Evolutionary conservation across 2,888 invertebrate genomes (phyloP).

Genomic region (Nysson spinosus): DNA sequence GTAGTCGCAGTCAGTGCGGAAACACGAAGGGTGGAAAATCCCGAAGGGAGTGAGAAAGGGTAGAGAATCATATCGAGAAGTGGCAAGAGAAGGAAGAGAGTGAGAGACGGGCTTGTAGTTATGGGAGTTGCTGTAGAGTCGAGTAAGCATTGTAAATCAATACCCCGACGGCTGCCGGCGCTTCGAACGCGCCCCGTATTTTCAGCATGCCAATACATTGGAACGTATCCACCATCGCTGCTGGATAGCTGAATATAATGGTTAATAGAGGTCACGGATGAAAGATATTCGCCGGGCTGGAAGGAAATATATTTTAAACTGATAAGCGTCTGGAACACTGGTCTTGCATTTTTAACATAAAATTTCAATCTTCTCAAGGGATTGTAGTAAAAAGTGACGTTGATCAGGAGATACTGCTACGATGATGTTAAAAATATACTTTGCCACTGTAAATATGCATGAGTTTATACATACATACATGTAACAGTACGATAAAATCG

Average conservation of each 20-base stretch:
- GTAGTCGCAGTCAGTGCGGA: slow-evolving; percentile 11
- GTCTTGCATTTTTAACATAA: no score
- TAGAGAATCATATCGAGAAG: background rate
- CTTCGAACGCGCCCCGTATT: slow-evolving; percentile 59
- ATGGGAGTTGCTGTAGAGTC: slow-evolving; percentile 67
- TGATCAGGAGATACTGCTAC: no score
- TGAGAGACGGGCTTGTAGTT: slow-evolving; percentile 58
- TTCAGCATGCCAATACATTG: slow-evolving; percentile 61
- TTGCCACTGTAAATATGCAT: no score
- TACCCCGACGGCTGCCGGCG: slow-evolving; percentile 66
- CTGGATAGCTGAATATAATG: slow-evolving; percentile 53
- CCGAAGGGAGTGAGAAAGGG: slow-evolving; percentile 22
- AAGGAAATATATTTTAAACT: no score
- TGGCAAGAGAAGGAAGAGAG: slow-evolving; percentile 9
- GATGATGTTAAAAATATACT: no score
- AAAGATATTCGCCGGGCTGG: slow-evolving; percentile 3
- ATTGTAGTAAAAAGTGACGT: no score
- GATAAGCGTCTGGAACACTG: no score
- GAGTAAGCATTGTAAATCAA: slow-evolving; percentile 74
- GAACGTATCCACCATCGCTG: slow-evolving; percentile 60
- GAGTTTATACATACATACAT: no score
- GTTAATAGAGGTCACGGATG: slow-evolving; percentile 45
- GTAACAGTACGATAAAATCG: no score
- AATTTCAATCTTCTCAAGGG: no score
- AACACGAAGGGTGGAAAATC: background rate